Evolutionary conservation across 2,113 vertebrate genomes (phyloP).

Genomic region (Tupaia chinensis): DNA sequence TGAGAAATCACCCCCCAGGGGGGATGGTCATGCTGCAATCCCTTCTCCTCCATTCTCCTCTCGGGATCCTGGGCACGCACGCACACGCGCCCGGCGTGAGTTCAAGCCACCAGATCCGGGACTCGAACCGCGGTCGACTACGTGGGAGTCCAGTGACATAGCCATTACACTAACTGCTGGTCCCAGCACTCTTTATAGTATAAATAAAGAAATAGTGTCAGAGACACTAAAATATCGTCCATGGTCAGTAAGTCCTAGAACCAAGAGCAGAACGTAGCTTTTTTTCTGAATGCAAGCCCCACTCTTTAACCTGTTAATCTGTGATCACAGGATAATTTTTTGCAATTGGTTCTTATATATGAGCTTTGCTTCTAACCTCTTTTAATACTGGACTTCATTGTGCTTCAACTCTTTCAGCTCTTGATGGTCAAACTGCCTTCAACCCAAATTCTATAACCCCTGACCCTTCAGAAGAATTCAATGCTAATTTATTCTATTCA

Average conservation of each 20-base stretch:
- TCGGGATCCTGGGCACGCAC: no score
- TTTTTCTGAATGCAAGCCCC: neutral
- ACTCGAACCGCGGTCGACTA: no score
- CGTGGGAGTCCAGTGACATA: no score
- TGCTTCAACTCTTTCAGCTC: neutral
- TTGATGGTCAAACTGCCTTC: neutral
- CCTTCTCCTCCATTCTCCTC: no score
- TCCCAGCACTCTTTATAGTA: neutral
- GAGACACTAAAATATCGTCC: constrained; percentile 34
- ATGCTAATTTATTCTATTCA: constrained; percentile 19
- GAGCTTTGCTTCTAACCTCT: neutral
- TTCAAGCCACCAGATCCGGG: no score
- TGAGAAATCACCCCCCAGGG: no score
- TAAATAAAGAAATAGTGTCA: neutral
- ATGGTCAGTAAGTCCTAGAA: neutral
- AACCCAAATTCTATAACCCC: neutral
- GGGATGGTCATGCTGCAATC: no score
- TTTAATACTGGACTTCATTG: neutral
- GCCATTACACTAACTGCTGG: no score
- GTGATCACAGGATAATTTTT: neutral
- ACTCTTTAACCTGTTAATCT: neutral
- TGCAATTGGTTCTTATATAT: neutral
- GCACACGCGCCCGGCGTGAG: no score
- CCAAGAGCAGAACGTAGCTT: neutral
- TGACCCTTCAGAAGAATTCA: neutral